Evolutionary conservation across 2,797 vertebrate species (phyloP).

Genomic region (Zalophus californianus): DNA sequence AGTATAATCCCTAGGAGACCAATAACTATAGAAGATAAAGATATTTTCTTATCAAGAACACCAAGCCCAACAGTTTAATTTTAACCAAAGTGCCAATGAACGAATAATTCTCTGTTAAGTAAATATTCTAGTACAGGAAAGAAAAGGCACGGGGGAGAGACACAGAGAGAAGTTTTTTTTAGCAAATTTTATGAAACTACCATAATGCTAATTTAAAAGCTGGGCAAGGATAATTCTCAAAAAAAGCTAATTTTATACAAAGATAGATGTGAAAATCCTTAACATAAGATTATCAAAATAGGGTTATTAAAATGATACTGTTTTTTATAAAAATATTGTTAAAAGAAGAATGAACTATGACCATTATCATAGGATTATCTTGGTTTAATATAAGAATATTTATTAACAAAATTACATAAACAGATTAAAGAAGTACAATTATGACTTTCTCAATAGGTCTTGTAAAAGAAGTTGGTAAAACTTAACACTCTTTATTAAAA

Average conservation of each 20-base stretch:
- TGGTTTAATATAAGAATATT: conserved; percentile 9
- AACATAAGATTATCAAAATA: conserved; percentile 1
- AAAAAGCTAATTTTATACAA: not conserved
- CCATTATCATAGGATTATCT: not conserved
- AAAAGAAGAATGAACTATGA: conserved; percentile 6
- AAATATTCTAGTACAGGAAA: not conserved
- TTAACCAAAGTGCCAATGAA: not conserved
- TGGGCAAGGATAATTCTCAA: not conserved
- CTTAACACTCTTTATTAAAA: not conserved
- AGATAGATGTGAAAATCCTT: not conserved
- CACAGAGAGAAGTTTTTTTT: not conserved
- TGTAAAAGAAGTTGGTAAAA: conserved; percentile 26
- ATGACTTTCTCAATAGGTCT: not conserved
- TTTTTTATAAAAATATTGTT: conserved; percentile 48
- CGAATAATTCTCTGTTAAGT: not conserved
- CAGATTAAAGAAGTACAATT: conserved; percentile 3
- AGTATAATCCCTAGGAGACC: not conserved
- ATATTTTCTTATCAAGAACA: not conserved
- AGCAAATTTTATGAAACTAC: not conserved
- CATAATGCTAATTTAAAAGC: not conserved
- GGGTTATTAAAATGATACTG: not conserved
- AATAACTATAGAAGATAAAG: not conserved
- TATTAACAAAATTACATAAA: conserved; percentile 41
- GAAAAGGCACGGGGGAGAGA: not conserved
- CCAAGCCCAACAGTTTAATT: not conserved